Conservation (phyloP, 2,888 invertebrate species). For the Drosophila affinis region DNA sequence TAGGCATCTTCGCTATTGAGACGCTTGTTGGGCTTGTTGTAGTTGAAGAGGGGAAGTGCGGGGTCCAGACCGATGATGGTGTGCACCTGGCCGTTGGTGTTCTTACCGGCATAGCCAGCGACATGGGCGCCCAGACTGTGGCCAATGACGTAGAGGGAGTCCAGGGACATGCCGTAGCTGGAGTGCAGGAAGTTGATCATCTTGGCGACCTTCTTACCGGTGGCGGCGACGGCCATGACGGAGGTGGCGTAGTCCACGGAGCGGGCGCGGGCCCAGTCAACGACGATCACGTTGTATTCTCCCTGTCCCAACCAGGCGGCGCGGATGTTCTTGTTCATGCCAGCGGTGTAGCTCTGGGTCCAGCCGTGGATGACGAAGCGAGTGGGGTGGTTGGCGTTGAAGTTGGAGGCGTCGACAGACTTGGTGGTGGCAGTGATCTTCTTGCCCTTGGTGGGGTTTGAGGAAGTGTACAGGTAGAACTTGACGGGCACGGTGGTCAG, state of each 20-base stretch:
- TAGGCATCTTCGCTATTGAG: constrained; percentile 3
- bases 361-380: constrained; percentile 85
- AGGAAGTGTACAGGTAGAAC: constrained; percentile 72
- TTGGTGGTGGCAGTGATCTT: constrained; percentile 54
- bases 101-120: constrained; percentile 86
- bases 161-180: constrained; percentile 84
- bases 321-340: constrained; percentile 71
- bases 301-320: constrained; percentile 85
- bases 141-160: constrained; percentile 85
- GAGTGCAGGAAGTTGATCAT: constrained; percentile 83
- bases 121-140: constrained; percentile 87
- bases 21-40: constrained; percentile 70
- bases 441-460: constrained; percentile 62
- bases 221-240: constrained; percentile 82
- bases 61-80: constrained; percentile 85
- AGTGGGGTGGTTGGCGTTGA: constrained; percentile 61
- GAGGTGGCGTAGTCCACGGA: constrained; percentile 86
- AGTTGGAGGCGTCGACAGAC: constrained; percentile 59
- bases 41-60: constrained; percentile 79
- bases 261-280: constrained; percentile 86
- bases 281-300: constrained; percentile 86
- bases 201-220: constrained; percentile 74
- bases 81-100: constrained; percentile 85
- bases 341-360: constrained; percentile 85
- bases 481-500: constrained; percentile 52